Base-by-base conservation (phyloP, 2,113 vertebrate genomes). In the Phycodurus eques region DNA sequence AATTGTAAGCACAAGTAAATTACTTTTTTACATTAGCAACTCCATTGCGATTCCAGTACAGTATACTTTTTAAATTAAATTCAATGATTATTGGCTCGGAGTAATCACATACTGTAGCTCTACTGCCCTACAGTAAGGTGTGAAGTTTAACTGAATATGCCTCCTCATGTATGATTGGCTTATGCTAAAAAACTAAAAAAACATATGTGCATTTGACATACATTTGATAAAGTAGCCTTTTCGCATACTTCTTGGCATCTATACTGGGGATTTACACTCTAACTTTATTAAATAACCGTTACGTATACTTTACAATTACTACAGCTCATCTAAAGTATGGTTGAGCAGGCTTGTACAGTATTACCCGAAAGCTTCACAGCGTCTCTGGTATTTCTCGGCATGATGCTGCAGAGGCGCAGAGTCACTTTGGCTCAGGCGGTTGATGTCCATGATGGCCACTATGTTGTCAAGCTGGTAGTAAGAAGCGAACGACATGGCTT, bases 401-500 rank as follows among this genome's bases (percentile, higher is more conserved):
- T 95, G 95, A 82, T 98, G 96, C 90, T 98, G 96, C 88, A 98
- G 92, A 0, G 97, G 96, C 8, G 95, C 90, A 4, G 96, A 91
- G 74, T 98, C 96, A n/a, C 94, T 97, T 86, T 98, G 96, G 80
- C 95, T 96, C 71, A 98, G 92, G 31, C 96, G 95, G 93, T 98
- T 98, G 92, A 98, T 89, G 74, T 98, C 97, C 81, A 98, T 89
- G 81, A 98, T 94, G 85, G 95, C 97, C 73, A 96, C 91, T 0
- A 98, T 93, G 87, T 98, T 98, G 90, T 96, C 95, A 70, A 98
- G 92, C 78, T 96, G 96, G 88, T 98, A 98, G 87, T 95, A 91
- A 46, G 95, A 92, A 35, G 96, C 96, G 42, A 98, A 98, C n/a
- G 95, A 94, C 96, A 98, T 98, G 83, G 97, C 97, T 83, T 98